phyloP scores from a whole-genome alignment of 1,140 invertebrate species.

The Lordiphosa mommai region DNA sequence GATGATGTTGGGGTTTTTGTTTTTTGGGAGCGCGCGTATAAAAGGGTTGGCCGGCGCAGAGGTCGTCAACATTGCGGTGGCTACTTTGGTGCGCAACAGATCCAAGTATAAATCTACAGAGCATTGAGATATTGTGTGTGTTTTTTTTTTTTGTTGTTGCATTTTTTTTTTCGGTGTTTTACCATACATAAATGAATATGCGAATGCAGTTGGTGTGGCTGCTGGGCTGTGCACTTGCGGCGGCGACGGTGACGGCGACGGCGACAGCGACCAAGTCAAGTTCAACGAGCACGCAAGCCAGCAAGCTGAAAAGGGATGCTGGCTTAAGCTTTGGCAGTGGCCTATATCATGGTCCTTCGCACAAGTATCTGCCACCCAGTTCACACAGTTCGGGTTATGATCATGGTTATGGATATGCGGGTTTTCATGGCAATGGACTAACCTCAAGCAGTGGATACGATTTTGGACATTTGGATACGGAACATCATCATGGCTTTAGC shows the following conservation, averaged over 20 bases:
- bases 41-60: conserved; percentile 63
- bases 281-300: not conserved
- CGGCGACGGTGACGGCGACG: conserved; percentile 7
- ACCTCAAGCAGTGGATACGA: conserved; percentile 40
- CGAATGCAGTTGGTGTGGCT: conserved; percentile 13
- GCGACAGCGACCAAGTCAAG: conserved; percentile 7
- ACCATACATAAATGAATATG: not conserved
- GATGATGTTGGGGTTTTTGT: conserved; percentile 15
- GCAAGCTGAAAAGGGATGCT: conserved; percentile 33
- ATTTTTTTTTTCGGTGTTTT: conserved; percentile 14
- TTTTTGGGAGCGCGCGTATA: conserved; percentile 49
- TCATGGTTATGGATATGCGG: conserved; percentile 14
- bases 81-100: conserved; percentile 36
- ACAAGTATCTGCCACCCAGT: conserved; percentile 57
- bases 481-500: conserved; percentile 12
- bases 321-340: conserved; percentile 33
- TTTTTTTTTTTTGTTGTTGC: not conserved
- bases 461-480: conserved; percentile 15
- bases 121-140: not conserved
- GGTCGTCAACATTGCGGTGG: conserved; percentile 55
- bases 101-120: not conserved
- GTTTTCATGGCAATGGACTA: conserved; percentile 34
- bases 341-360: conserved; percentile 57
- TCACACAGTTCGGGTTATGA: not conserved
- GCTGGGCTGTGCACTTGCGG: conserved; percentile 8